Evolutionary conservation across 2,797 vertebrate genomes (phyloP).

Genomic region (Carduelis carduelis): DNA sequence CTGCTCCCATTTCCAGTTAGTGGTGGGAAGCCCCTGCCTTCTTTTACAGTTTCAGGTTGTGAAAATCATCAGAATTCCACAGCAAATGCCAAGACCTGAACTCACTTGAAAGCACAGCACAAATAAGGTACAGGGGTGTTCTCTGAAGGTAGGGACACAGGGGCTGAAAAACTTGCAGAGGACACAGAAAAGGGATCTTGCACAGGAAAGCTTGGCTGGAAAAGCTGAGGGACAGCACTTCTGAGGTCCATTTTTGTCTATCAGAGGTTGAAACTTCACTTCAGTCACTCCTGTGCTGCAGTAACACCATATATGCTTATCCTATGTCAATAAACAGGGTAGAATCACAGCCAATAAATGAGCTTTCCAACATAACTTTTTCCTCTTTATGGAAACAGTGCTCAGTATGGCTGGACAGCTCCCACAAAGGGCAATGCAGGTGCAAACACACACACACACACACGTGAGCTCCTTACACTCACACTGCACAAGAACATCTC

Average conservation of each 20-base stretch:
- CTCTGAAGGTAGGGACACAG: neutral
- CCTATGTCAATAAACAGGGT: neutral
- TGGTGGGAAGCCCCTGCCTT: neutral
- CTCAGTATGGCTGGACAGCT: neutral
- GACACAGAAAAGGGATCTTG: neutral
- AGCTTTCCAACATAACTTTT: neutral
- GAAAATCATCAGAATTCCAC: neutral
- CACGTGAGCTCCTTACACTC: fast-evolving
- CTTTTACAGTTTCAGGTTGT: neutral
- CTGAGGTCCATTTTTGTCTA: neutral
- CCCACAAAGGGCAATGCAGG: fast-evolving
- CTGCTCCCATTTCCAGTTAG: neutral
- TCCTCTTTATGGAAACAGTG: neutral
- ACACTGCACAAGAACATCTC: neutral
- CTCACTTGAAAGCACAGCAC: neutral
- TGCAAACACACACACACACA: too few relatives aligned
- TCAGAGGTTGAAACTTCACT: neutral
- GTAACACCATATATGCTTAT: fast-evolving
- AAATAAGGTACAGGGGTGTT: fast-evolving
- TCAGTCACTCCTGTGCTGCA: neutral
- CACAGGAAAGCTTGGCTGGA: neutral
- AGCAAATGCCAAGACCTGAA: neutral
- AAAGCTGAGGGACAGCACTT: neutral
- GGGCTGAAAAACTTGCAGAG: neutral
- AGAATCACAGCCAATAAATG: neutral